These are phyloP conservation scores for Sclerurus mexicanus DNA, from an alignment of 2,113 vertebrate genomes.

Conservation along the genomic window DNA sequence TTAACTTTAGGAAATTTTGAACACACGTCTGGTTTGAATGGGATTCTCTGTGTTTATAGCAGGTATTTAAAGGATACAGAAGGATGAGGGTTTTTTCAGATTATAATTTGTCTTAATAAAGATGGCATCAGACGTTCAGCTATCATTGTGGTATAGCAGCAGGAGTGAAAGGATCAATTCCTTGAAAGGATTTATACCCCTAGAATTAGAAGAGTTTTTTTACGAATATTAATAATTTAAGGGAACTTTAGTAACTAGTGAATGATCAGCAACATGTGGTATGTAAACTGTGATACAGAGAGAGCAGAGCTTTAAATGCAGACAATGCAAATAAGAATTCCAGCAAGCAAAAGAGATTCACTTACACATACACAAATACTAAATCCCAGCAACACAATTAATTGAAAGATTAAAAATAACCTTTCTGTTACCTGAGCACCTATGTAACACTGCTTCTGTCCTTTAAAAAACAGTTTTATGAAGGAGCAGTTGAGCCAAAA, in stretches of 20 bases:
- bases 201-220: neutral
- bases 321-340: slow-evolving; percentile 9
- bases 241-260: neutral
- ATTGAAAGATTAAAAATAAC: slow-evolving; percentile 17
- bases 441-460: slow-evolving; percentile 38
- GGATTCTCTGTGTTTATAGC: slow-evolving; percentile 61
- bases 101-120: slow-evolving; percentile 18
- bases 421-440: neutral
- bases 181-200: neutral
- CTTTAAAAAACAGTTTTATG: slow-evolving; percentile 67
- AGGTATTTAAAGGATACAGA: slow-evolving; percentile 56
- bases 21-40: slow-evolving; percentile 33
- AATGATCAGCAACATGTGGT: slow-evolving; percentile 54
- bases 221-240: slow-evolving; percentile 1
- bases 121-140: neutral
- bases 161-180: slow-evolving; percentile 23
- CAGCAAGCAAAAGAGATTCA: neutral
- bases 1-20: slow-evolving; percentile 65
- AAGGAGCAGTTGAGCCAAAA: slow-evolving; percentile 67
- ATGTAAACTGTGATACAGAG: neutral
- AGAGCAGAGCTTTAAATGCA: neutral
- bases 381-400: neutral
- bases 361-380: neutral
- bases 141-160: neutral
- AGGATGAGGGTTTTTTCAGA: neutral